Base-by-base conservation (phyloP, 1,140 invertebrate species). In the Drosophila tristis region DNA sequence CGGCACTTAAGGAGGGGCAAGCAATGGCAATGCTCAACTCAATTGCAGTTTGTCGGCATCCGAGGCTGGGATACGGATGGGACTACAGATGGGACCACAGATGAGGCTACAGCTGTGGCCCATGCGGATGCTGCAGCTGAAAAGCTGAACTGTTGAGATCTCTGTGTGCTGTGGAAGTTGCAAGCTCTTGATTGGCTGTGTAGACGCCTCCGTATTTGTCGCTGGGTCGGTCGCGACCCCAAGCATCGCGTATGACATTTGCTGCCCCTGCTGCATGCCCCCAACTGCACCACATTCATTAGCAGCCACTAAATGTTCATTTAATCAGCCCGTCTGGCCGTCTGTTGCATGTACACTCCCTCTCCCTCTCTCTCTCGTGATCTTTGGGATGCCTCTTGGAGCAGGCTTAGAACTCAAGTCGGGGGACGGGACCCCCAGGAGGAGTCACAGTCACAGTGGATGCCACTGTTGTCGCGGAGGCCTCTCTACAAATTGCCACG, bases 251-350 rank as follows among this genome's bases (percentile, higher is more conserved):
- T 87, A 84, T 87, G 84, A 90, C 84, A 87, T 87, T 89, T 71
- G 74, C 64, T 76, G 74, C 74, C 61, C 60, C 71, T 65, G 53
- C 42, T 55, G 66, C 45, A 31, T 45, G 51, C 42, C 62, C 58
- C 57, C 65, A 63, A 31, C 65, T 87, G 84, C 84, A 87, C 84
- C 84, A 90, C 80, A 87, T 87, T 87, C 84, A 87, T 87, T 87
- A 87, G 84, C 84, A 87, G 84, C 75, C 82, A 74, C 87, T 87
- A 87, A 87, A 87, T 89, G 84, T 89, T 89, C 84, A 61, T 64
- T 87, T 84, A 77, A 89, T 87, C 84, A 87, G 58, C 62, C 73
- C 74, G 68, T 56, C 53, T 56, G 25, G 61, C 43, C 54, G 16
- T 72, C 42, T 68, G 77, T 79, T 65, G 78, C 61, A 85, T 67